phyloP scores from a whole-genome alignment of 1,140 invertebrate genomes.

The Bombus sibiricus region DNA sequence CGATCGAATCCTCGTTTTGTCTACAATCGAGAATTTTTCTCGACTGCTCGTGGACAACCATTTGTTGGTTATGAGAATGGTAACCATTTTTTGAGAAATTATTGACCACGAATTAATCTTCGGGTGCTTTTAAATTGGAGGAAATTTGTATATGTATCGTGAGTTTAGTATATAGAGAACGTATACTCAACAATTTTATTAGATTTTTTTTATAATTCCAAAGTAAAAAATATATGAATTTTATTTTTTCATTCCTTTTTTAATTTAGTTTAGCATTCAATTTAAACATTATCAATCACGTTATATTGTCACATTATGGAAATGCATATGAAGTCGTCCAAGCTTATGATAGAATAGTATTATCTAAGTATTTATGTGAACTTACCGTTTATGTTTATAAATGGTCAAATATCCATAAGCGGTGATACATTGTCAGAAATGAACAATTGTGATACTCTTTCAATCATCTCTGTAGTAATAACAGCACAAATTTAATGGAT shows the following conservation, averaged over 20 bases:
- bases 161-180: not conserved
- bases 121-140: not conserved
- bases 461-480: not conserved
- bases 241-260: too few species aligned
- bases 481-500: not conserved
- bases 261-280: too few species aligned
- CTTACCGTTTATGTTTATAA: not conserved
- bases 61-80: not conserved
- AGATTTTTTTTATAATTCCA: too few species aligned
- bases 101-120: not conserved
- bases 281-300: too few species aligned
- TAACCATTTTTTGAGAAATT: not conserved
- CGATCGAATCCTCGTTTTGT: conserved; percentile 9
- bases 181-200: not conserved
- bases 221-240: too few species aligned
- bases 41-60: not conserved
- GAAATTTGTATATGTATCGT: not conserved
- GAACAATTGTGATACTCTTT: not conserved
- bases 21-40: not conserved
- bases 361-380: not conserved
- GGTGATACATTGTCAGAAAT: not conserved
- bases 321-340: not conserved
- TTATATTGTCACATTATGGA: not conserved
- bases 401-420: not conserved
- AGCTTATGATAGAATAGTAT: not conserved